A percentile compares a stretch with the other conserved stretches of the same genome.
Evolutionary conservation across 2,888 invertebrate species (phyloP).

Genomic region (Sepioteuthis lessoniana): DNA sequence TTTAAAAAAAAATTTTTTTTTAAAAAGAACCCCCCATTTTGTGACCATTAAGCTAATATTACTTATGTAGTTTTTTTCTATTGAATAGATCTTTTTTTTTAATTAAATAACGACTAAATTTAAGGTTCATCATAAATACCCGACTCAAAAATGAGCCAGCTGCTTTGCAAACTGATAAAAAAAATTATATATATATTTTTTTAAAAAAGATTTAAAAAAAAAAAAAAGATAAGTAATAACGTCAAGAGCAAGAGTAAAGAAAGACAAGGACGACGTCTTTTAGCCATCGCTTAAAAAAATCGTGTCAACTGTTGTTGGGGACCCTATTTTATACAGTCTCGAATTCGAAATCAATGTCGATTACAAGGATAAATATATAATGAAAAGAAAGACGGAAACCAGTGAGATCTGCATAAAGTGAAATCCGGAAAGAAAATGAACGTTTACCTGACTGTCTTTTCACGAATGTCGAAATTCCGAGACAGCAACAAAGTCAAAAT

Average conservation of each 20-base stretch:
- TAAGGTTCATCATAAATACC: too few relatives aligned
- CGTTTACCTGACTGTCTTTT: neutral
- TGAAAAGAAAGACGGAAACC: neutral
- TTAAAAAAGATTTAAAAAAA: too few relatives aligned
- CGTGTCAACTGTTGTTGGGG: neutral
- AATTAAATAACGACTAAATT: too few relatives aligned
- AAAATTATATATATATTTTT: too few relatives aligned
- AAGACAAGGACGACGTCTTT: neutral
- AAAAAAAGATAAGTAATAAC: neutral
- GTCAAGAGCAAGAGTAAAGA: neutral
- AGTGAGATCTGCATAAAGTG: neutral
- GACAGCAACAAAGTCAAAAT: constrained; percentile 41
- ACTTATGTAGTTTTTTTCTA: too few relatives aligned
- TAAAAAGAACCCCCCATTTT: too few relatives aligned
- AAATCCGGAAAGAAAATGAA: neutral
- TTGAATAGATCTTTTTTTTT: too few relatives aligned
- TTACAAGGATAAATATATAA: neutral
- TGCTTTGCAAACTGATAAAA: neutral
- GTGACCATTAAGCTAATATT: too few relatives aligned
- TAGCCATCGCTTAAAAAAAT: neutral
- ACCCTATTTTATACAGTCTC: neutral
- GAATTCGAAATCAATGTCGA: neutral
- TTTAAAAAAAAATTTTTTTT: too few relatives aligned
- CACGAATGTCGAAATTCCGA: neutral
- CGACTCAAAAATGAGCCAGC: neutral